These are phyloP conservation scores for Crenuchus spilurus DNA, from an alignment of 2,797 vertebrate species.

Conservation along the genomic window DNA sequence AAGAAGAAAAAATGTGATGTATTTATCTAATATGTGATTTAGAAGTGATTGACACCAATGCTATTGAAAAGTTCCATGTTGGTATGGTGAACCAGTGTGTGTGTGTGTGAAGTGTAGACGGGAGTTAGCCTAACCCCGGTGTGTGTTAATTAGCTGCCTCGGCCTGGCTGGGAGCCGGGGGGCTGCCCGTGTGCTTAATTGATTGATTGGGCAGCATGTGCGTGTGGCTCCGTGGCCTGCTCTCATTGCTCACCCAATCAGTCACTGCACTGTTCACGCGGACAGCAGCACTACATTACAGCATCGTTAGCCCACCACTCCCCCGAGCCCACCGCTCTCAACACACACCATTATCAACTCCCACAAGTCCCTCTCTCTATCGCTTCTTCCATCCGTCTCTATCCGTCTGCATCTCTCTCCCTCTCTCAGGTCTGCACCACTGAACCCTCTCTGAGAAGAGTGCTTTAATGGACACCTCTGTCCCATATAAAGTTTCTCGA, in stretches of 20 bases:
- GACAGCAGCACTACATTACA: slow-evolving; percentile 60
- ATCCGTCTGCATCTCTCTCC: slow-evolving; percentile 28
- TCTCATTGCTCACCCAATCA: slow-evolving; percentile 58
- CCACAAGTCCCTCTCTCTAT: slow-evolving; percentile 46
- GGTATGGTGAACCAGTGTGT: background rate
- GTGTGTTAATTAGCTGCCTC: slow-evolving; percentile 55
- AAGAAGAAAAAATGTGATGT: background rate
- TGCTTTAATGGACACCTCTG: slow-evolving; percentile 24
- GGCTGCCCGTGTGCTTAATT: slow-evolving; percentile 48
- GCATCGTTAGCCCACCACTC: slow-evolving; percentile 55
- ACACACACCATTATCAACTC: slow-evolving; percentile 48
- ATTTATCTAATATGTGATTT: background rate
- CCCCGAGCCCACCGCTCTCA: slow-evolving; percentile 45
- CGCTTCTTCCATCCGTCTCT: slow-evolving; percentile 44
- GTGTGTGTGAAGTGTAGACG: background rate
- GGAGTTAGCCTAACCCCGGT: slow-evolving; percentile 24
- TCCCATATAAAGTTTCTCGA: slow-evolving; percentile 39
- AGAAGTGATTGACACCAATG: slow-evolving; percentile 18
- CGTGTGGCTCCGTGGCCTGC: slow-evolving; percentile 47
- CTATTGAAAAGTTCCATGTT: slow-evolving; percentile 16
- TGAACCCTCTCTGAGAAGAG: slow-evolving; percentile 4
- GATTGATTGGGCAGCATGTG: slow-evolving; percentile 59
- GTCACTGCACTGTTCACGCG: slow-evolving; percentile 47
- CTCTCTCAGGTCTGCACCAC: slow-evolving; percentile 12
- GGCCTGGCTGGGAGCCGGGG: slow-evolving; percentile 25